Evolutionary conservation across 2,797 vertebrate species (phyloP), one percentile per base, ranked within the genome.

Genomic region (Acomys russatus): DNA sequence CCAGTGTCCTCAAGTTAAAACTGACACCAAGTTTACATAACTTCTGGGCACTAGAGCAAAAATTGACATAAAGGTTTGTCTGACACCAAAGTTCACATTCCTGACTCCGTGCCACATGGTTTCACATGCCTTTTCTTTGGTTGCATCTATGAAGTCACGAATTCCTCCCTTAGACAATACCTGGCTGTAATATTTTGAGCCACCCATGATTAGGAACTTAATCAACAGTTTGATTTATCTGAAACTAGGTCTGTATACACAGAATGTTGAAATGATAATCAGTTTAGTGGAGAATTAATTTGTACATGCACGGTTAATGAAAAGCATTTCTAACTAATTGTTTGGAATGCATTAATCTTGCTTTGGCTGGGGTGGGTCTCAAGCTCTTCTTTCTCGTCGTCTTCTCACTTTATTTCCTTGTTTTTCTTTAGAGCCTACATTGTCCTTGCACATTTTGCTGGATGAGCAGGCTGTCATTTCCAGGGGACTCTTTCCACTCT

Each of bases 381-480:
- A n/a, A 11, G 35, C 33, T 71, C 4, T 76, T 71, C 76, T 44
- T 84, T 77, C 76, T 84, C 28, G 0, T 61, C 44, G 0, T 63
- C 35, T 78, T 77, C 77, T 14, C 44, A 33, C 35, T 68, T 80
- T 73, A 83, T 87, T 91, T 83, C 61, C 78, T 86, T 54, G 49
- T 80, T 38, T 98, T 84, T 54, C 61, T 44, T 77, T 54, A 79
- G 56, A 77, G 63, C 84, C 56, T 28, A 18, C 91, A 38, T 59
- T 70, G 91, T 86, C 84, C 95, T 94, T 79, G 88, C 68, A 88
- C 59, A 89, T 68, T 61, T 86, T 73, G 86, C 76, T 64, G 83
- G 83, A 76, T 76, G 92, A 87, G 59, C 92, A 92, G 87, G 49
- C 96, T 96, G 96, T 92, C 96, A 85, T 95, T 96, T 97, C 84